A percentile compares a stretch with the other conserved stretches of the same genome.
phyloP scores from a whole-genome alignment of 2,113 vertebrate species.

The Cebus imitator region DNA sequence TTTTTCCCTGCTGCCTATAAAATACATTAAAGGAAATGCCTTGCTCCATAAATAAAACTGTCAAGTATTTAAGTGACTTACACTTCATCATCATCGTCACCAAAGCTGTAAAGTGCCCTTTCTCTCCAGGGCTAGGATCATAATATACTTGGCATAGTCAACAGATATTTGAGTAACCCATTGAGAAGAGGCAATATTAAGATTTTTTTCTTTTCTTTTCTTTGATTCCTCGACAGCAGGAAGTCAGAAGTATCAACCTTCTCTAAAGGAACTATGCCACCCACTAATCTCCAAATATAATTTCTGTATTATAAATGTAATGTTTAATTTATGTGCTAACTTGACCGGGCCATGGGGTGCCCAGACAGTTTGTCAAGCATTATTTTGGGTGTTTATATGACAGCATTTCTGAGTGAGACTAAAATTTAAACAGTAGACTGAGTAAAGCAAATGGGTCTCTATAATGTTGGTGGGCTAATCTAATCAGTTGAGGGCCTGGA shows the following conservation, averaged over 20 bases:
- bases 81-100: conserved; percentile 71
- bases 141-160: not conserved
- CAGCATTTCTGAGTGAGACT: not conserved
- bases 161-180: not conserved
- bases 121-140: not conserved
- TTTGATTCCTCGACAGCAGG: too few relatives aligned
- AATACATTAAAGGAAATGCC: conserved; percentile 70
- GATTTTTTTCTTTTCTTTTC: not conserved
- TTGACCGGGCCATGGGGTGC: not conserved
- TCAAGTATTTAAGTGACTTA: conserved; percentile 66
- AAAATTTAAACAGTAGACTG: not conserved
- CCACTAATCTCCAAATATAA: not conserved
- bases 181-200: not conserved
- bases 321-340: not conserved
- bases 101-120: conserved; percentile 26
- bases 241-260: not conserved
- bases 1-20: conserved; percentile 66
- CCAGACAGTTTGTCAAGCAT: conserved; percentile 2
- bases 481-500: not conserved
- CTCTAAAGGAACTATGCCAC: not conserved
- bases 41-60: conserved; percentile 63
- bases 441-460: not conserved
- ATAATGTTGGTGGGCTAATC: not conserved
- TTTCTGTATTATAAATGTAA: not conserved
- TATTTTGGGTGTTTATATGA: not conserved